Evolutionary conservation across 2,888 invertebrate genomes (phyloP).

Genomic region (Acrobasis repandana): DNA sequence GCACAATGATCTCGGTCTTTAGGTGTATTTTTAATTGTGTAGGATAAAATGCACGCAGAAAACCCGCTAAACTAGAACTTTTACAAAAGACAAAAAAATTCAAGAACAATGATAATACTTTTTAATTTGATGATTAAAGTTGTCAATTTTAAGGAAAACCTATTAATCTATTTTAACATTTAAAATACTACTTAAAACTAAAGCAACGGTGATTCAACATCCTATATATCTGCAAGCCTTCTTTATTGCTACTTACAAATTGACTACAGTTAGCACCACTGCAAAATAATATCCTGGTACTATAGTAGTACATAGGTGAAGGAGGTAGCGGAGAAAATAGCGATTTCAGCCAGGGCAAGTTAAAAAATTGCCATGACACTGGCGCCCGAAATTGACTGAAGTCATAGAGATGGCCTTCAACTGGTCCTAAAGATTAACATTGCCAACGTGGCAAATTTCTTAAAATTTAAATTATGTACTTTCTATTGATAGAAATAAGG

Average conservation of each 20-base stretch:
- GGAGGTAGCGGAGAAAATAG: too few relatives aligned
- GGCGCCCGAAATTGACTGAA: too few relatives aligned
- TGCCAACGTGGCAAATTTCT: too few relatives aligned
- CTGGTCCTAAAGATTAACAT: too few relatives aligned
- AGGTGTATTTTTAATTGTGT: too few relatives aligned
- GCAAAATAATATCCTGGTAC: conserved; percentile 42
- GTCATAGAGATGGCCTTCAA: too few relatives aligned
- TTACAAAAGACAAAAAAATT: neutral
- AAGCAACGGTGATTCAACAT: conserved; percentile 14
- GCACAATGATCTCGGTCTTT: too few relatives aligned
- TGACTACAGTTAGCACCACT: conserved; percentile 58
- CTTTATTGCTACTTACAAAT: conserved; percentile 40
- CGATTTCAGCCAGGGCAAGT: too few relatives aligned
- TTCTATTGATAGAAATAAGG: too few relatives aligned
- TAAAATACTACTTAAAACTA: conserved; percentile 21
- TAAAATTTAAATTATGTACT: too few relatives aligned
- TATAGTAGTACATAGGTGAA: neutral
- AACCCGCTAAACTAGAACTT: neutral
- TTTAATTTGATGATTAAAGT: conserved; percentile 1
- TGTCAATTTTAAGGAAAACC: conserved; percentile 19
- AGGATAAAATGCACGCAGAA: too few relatives aligned
- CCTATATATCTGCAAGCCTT: conserved; percentile 35
- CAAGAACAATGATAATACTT: conserved; percentile 4
- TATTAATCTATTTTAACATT: conserved; percentile 6
- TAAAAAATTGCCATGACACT: too few relatives aligned